Evolutionary conservation across 2,113 vertebrate species (phyloP).

Genomic region (Hippocampus barbouri): DNA sequence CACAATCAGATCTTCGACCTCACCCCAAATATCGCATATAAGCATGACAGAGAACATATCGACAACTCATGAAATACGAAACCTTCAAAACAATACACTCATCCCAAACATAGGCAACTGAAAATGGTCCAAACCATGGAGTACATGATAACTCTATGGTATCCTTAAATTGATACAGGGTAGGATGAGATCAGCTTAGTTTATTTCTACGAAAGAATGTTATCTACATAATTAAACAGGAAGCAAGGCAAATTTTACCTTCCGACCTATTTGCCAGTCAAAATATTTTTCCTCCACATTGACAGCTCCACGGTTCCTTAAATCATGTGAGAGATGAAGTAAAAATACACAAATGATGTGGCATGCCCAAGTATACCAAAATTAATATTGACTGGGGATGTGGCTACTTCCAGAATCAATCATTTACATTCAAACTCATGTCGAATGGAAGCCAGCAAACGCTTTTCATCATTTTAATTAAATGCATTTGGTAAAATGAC

Average conservation of each 20-base stretch:
- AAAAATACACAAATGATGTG: too few relatives aligned
- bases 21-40: slow-evolving; percentile 32
- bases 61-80: background rate
- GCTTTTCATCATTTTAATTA: too few relatives aligned
- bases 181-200: background rate
- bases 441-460: too few relatives aligned
- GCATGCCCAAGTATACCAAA: too few relatives aligned
- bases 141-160: background rate
- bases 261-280: too few relatives aligned
- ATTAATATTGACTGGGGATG: too few relatives aligned
- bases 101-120: background rate
- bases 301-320: too few relatives aligned
- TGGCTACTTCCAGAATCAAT: too few relatives aligned
- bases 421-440: too few relatives aligned
- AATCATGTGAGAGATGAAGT: too few relatives aligned
- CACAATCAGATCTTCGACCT: slow-evolving; percentile 46
- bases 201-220: background rate
- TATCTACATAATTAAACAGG: background rate
- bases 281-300: too few relatives aligned
- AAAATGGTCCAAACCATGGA: background rate
- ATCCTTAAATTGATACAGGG: background rate
- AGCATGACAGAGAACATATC: background rate
- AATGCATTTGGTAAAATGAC: too few relatives aligned
- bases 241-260: background rate
- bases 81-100: background rate